These are phyloP conservation scores for Chlorops oryzae DNA, from an alignment of 1,140 invertebrate species.

Conservation along the genomic window DNA sequence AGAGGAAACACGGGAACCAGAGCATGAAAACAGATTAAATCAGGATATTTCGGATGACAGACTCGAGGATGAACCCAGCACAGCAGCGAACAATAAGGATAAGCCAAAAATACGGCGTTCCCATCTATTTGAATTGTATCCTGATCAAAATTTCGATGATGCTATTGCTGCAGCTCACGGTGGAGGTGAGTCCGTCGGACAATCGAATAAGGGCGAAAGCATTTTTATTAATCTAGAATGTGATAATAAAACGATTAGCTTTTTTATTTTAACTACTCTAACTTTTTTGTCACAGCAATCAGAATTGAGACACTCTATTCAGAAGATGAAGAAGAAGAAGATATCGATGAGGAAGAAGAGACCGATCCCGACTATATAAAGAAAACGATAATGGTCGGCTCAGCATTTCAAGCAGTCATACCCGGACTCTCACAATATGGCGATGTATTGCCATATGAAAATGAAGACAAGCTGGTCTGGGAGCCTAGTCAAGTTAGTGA, in stretches of 20 bases:
- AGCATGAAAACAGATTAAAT: no score
- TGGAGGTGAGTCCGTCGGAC: no score
- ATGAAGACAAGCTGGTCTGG: constrained; percentile 93
- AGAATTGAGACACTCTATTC: constrained; percentile 59
- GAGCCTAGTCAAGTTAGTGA: constrained; percentile 73
- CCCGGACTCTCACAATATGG: constrained; percentile 87
- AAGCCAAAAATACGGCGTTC: constrained; percentile 41
- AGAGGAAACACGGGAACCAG: no score
- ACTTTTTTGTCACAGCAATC: constrained; percentile 35
- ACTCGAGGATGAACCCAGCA: no score
- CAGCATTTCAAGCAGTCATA: constrained; percentile 88
- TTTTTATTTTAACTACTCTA: not conserved
- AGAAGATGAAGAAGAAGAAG: constrained; percentile 70
- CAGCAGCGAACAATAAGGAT: no score
- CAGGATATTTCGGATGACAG: no score
- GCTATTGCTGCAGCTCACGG: constrained; percentile 35
- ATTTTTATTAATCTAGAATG: constrained; percentile 29
- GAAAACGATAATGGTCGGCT: constrained; percentile 90
- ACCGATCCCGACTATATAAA: constrained; percentile 56
- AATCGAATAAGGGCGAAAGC: not conserved
- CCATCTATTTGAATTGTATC: constrained; percentile 36
- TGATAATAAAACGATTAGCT: no score
- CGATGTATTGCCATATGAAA: constrained; percentile 90
- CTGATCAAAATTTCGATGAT: constrained; percentile 34
- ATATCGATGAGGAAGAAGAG: constrained; percentile 70